Evolutionary conservation across 2,888 invertebrate genomes (phyloP).

Genomic region (Caenorhabditis sinica): DNA sequence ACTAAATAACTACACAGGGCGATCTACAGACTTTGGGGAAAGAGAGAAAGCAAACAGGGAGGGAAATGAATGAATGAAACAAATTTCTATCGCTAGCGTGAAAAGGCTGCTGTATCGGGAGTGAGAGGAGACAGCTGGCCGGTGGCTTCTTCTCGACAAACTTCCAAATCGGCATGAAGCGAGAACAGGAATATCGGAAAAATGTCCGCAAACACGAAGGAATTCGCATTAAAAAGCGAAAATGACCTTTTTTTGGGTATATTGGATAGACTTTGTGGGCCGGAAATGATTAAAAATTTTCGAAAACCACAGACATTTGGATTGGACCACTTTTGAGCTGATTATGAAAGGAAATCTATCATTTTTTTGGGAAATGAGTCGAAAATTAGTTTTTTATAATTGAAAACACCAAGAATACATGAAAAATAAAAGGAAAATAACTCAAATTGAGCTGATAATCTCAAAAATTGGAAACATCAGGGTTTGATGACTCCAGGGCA

Average conservation of each 20-base stretch:
- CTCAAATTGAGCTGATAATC: too few species aligned
- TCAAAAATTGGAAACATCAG: too few species aligned
- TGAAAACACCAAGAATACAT: too few species aligned
- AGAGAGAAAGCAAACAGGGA: slow-evolving; percentile 45
- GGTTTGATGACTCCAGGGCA: too few species aligned
- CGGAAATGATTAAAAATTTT: neutral
- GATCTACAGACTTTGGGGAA: slow-evolving; percentile 14
- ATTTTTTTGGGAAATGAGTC: too few species aligned
- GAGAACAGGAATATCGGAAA: slow-evolving; percentile 43
- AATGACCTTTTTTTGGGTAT: neutral
- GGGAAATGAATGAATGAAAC: slow-evolving; percentile 55
- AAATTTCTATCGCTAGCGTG: slow-evolving; percentile 36
- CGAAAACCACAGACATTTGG: too few species aligned
- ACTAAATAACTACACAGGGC: slow-evolving; percentile 10
- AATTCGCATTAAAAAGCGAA: neutral
- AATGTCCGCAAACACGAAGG: neutral
- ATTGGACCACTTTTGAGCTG: too few species aligned
- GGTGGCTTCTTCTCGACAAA: too few species aligned
- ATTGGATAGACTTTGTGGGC: too few species aligned
- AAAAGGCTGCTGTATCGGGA: slow-evolving; percentile 23
- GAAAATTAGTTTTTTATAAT: too few species aligned
- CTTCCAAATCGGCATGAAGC: slow-evolving; percentile 45
- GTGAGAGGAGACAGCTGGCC: neutral
- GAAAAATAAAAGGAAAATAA: too few species aligned
- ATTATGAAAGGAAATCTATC: too few species aligned